Evolutionary conservation across 2,113 vertebrate species (phyloP), one percentile per base, ranked within the genome.

Genomic region (Nerophis lumbriciformis): DNA sequence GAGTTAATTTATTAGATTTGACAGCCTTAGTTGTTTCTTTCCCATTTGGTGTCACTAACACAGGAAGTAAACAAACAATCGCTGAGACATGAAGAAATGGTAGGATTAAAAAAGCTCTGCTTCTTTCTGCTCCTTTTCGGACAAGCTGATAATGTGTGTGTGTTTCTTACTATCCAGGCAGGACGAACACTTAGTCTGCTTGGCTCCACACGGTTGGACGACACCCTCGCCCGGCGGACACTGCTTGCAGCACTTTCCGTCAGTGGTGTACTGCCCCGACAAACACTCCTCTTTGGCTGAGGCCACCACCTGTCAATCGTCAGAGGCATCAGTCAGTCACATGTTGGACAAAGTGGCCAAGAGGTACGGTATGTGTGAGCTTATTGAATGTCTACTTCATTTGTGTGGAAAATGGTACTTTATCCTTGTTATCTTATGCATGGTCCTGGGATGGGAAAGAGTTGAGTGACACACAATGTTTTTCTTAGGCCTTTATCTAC

Each of bases 131-230:
- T 28, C 28, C 28, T 28, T 28, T 28, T 28, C 28, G 28, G 4
- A 28, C 2, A 28, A 28, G 28, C 28, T 28, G 28, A 28, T 28
- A 28, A 28, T 28, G 28, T 42, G 21, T 48, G 12, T 6, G 15
- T 3, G 8, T 48, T 84, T 94, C 95, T 95, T 77, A 99, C 96
- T 99, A 90, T 99, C 96, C 60, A 94, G 87, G 79, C 96, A 99
- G 16, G 93, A 91, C 55, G 89, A 80, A 1, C 96, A 99, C 54
- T 89, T 80, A 0, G 96, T 95, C 89, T 99, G 94, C 57, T 88
- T 89, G 65, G 13, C 76, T 61, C 93, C 93, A 0, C 96, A 99
- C 7, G 78, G 84, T 72, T 84, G 83, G 65, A 76, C 15, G 59
- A 98, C 88, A 0, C 96, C 96, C 68, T 99, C 96, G 0, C 96